A percentile compares a stretch with the other conserved stretches of the same genome.
Evolutionary conservation across 2,113 vertebrate genomes (phyloP).

Genomic region (Rhynchomys soricoides): DNA sequence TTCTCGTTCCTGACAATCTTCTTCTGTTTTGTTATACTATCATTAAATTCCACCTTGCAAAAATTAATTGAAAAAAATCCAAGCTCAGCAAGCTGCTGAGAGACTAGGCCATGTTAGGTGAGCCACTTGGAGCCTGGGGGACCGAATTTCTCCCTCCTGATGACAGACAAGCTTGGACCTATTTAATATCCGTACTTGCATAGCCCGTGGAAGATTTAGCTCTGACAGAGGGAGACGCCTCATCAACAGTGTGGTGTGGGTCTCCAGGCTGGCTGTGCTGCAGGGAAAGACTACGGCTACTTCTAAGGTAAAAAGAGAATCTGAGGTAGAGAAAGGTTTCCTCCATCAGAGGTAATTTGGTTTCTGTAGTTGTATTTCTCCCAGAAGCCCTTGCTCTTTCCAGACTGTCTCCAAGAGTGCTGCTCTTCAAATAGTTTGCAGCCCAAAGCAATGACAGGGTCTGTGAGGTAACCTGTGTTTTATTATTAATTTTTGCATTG

Average conservation of each 20-base stretch:
- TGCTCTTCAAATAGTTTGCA: background rate
- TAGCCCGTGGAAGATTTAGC: background rate
- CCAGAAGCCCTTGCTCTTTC: background rate
- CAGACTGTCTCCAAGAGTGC: background rate
- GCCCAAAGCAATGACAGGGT: background rate
- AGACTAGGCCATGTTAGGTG: background rate
- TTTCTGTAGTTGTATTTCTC: background rate
- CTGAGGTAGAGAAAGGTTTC: background rate
- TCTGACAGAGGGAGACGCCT: background rate
- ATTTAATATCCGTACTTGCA: background rate
- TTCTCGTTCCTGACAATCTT: background rate
- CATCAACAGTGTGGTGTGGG: background rate
- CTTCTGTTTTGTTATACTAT: background rate
- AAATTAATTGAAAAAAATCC: conserved; percentile 44
- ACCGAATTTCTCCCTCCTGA: background rate
- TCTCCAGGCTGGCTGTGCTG: background rate
- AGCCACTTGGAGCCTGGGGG: background rate
- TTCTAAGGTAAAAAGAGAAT: conserved; percentile 4
- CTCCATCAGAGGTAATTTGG: background rate
- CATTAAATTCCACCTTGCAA: conserved; percentile 61
- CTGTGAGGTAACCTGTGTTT: background rate
- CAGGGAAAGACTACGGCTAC: background rate
- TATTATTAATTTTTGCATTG: background rate
- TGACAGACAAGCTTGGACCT: background rate
- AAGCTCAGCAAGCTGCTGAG: conserved; percentile 13